These are phyloP conservation scores for Phaedon cochleariae DNA, from an alignment of 2,888 invertebrate genomes.

Conservation along the genomic window DNA sequence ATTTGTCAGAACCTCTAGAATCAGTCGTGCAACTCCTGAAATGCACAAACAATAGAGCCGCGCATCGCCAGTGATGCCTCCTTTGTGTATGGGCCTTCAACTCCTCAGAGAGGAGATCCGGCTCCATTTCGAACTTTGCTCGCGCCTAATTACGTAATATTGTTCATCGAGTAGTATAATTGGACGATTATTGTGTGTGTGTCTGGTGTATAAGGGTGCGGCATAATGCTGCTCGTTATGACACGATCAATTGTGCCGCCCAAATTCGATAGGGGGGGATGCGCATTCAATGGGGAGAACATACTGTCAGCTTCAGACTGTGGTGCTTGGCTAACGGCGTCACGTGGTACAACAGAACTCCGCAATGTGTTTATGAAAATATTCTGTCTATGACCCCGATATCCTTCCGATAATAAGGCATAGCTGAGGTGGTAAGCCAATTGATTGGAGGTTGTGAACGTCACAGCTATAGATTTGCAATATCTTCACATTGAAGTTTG, in stretches of 20 bases:
- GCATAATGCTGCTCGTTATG: conserved; percentile 25
- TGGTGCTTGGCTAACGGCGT: conserved; percentile 4
- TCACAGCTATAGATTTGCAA: too few species aligned
- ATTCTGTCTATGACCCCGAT: too few species aligned
- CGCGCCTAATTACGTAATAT: conserved; percentile 33
- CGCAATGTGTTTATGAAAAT: too few species aligned
- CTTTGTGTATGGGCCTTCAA: conserved; percentile 31
- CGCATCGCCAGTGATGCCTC: conserved; percentile 32
- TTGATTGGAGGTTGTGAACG: too few species aligned
- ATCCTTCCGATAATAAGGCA: too few species aligned
- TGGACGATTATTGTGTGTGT: conserved; percentile 25
- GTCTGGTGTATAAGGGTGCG: conserved; percentile 7
- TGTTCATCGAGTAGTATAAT: conserved; percentile 27
- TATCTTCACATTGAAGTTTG: too few species aligned
- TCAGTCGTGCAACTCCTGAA: conserved; percentile 21
- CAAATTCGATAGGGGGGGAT: neutral
- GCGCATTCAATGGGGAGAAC: conserved; percentile 14
- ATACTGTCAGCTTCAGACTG: conserved; percentile 21
- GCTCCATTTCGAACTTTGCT: conserved; percentile 31
- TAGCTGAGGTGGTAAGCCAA: too few species aligned
- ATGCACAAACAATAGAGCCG: conserved; percentile 35
- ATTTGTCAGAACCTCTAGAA: conserved; percentile 2
- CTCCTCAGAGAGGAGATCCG: conserved; percentile 17
- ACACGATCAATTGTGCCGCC: neutral
- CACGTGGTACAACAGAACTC: neutral